Base-by-base conservation (phyloP, 2,797 vertebrate species). In the Eptatretus atami region DNA sequence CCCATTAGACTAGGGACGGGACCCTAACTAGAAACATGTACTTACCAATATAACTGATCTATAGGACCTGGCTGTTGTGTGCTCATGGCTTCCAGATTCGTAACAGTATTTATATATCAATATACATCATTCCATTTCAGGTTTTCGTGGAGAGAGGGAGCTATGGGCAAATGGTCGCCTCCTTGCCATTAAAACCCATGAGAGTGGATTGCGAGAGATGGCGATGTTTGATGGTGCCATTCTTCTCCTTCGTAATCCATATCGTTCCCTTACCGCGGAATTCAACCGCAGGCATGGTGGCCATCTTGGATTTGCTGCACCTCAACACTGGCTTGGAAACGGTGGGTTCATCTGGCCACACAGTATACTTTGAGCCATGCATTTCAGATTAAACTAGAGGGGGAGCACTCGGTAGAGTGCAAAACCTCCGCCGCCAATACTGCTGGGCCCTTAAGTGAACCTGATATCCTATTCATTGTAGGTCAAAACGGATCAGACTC, bases 241-340 rank as follows among this genome's bases (percentile, higher is more conserved):
- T 71, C 70, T 98, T 67, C 80, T 98, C 71, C 82, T 98, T 69
- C 78, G 92, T 1, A 92, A 88, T 76, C 92, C 92, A 4, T 98
- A 93, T 76, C 93, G 92, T 71, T 86, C 92, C 0, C 81, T 98
- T 31, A 93, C 95, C 85, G 92, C 92, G 0, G 92, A 96, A 72
- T 98, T 98, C 73, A 98, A 98, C 72, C 81, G 92, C 66, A 93
- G 94, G 53, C 90, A 90, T 0, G 86, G 90, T 0, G 87, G 90
- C 0, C 92, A 96, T 71, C 80, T 94, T 65, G 92, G 90, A 68
- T 98, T 94, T 4, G 92, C 90, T 0, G 82, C 87, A 1, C 85
- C 87, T 0, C 79, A 86, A 52, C 86, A 95, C 71, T 95, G 92
- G 92, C 86, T 73, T 69, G 92, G 92, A 60, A 93, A 86, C 83